Percentiles rank a stretch among this genome's conserved stretches.
Conservation (phyloP, 2,888 invertebrate genomes). For the Rhogogaster chlorosoma region DNA sequence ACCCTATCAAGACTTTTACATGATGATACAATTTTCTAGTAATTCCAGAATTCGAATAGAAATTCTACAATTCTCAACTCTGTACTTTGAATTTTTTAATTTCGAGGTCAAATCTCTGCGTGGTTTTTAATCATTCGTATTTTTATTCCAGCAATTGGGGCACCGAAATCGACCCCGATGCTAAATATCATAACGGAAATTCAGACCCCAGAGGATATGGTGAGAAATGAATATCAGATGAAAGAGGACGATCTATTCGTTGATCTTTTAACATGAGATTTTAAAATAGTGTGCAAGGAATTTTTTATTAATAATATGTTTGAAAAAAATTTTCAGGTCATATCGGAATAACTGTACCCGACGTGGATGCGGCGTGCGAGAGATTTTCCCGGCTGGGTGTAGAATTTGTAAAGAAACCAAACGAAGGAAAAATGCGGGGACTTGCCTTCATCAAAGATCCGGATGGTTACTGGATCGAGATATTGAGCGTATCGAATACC, state of each 20-base stretch:
- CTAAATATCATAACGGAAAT: constrained; percentile 94
- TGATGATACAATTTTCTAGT: too few species aligned
- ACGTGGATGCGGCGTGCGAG: constrained; percentile 93
- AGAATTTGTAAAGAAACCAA: constrained; percentile 93
- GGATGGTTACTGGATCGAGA: constrained; percentile 98
- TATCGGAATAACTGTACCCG: constrained; percentile 94
- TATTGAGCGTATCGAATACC: constrained; percentile 81
- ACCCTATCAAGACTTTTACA: too few species aligned
- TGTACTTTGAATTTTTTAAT: too few species aligned
- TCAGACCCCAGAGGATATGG: constrained; percentile 93
- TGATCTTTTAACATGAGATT: neutral
- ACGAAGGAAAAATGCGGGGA: constrained; percentile 96
- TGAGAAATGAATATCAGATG: constrained; percentile 68
- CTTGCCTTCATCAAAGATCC: constrained; percentile 97
- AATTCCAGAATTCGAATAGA: neutral
- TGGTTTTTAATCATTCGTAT: neutral
- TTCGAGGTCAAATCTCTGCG: too few species aligned
- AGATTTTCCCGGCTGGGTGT: constrained; percentile 92
- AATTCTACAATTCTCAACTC: too few species aligned
- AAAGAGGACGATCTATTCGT: constrained; percentile 23
- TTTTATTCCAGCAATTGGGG: constrained; percentile 93
- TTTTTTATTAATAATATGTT: too few species aligned
- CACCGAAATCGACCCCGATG: constrained; percentile 89
- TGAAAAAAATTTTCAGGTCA: constrained; percentile 82
- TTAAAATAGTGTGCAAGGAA: too few species aligned